A percentile compares a stretch with the other conserved stretches of the same genome.
Conservation (phyloP, 2,888 invertebrate species). For the Pseudoips prasinana region DNA sequence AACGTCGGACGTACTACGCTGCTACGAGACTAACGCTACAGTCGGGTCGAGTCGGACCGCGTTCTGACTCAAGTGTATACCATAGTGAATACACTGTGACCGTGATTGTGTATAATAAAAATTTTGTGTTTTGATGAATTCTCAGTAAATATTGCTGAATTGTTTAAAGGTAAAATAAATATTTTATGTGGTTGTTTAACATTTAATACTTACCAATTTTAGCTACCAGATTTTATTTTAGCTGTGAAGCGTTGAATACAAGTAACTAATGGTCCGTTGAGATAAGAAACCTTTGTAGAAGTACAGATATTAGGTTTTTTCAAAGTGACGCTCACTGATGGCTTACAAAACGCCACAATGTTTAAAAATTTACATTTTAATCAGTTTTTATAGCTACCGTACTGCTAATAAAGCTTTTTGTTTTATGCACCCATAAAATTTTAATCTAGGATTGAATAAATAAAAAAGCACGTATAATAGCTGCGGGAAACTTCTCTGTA, state of each 20-base stretch:
- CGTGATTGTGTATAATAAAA: constrained; percentile 41
- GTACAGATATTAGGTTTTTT: constrained; percentile 39
- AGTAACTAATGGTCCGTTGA: constrained; percentile 67
- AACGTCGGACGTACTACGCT: constrained; percentile 49
- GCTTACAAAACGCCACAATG: constrained; percentile 2
- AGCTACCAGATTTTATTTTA: constrained; percentile 53
- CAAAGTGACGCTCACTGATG: constrained; percentile 30
- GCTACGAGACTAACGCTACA: constrained; percentile 37
- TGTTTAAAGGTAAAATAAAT: constrained; percentile 53
- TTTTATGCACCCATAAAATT: too few relatives aligned
- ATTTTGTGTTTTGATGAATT: constrained; percentile 35
- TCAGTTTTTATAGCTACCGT: too few relatives aligned
- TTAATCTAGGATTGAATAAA: too few relatives aligned
- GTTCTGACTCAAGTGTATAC: constrained; percentile 17
- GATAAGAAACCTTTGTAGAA: constrained; percentile 55
- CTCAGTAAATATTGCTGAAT: constrained; percentile 23
- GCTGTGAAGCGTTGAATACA: constrained; percentile 50
- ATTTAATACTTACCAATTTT: constrained; percentile 37
- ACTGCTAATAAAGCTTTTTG: too few relatives aligned
- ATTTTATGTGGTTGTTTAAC: constrained; percentile 40
- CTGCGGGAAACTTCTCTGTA: too few relatives aligned
- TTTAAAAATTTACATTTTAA: neutral
- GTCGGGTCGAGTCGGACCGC: constrained; percentile 22
- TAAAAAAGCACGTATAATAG: too few relatives aligned
- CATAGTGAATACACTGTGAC: constrained; percentile 41